Conservation (phyloP, 2,888 invertebrate genomes). For the Rotaria magnacalcarata region DNA sequence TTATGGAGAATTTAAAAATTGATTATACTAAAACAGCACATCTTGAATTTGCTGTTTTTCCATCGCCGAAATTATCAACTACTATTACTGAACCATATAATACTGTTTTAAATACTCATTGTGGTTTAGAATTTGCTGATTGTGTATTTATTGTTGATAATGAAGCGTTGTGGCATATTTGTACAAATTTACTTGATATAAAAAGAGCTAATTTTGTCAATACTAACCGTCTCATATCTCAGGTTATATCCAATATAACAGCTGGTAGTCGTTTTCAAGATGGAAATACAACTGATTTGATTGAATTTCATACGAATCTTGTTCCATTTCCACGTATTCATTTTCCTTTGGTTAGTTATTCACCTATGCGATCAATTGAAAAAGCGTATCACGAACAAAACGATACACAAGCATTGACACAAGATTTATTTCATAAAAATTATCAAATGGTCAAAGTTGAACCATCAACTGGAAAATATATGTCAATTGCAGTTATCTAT, state of each 20-base stretch:
- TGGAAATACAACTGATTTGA: constrained; percentile 39
- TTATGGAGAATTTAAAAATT: constrained; percentile 40
- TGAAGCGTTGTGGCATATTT: constrained; percentile 46
- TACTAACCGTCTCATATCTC: constrained; percentile 46
- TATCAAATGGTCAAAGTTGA: constrained; percentile 47
- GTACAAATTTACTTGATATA: constrained; percentile 38
- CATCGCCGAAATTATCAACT: constrained; percentile 41
- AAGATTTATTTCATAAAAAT: constrained; percentile 47
- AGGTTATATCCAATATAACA: constrained; percentile 43
- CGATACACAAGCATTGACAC: constrained; percentile 33
- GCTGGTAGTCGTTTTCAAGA: constrained; percentile 38
- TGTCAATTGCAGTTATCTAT: constrained; percentile 48
- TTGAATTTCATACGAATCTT: constrained; percentile 47
- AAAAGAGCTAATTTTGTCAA: constrained; percentile 43
- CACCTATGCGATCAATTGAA: constrained; percentile 41
- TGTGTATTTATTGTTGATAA: constrained; percentile 47
- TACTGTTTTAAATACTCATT: constrained; percentile 45
- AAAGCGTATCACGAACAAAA: constrained; percentile 42
- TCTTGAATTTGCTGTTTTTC: constrained; percentile 39
- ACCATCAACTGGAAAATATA: constrained; percentile 47
- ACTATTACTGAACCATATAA: constrained; percentile 47
- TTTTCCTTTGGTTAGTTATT: constrained; percentile 46
- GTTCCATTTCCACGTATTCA: constrained; percentile 48
- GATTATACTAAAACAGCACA: constrained; percentile 45
- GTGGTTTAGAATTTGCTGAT: constrained; percentile 44